Conservation (phyloP, 2,113 vertebrate species). For the Strix aluco region DNA sequence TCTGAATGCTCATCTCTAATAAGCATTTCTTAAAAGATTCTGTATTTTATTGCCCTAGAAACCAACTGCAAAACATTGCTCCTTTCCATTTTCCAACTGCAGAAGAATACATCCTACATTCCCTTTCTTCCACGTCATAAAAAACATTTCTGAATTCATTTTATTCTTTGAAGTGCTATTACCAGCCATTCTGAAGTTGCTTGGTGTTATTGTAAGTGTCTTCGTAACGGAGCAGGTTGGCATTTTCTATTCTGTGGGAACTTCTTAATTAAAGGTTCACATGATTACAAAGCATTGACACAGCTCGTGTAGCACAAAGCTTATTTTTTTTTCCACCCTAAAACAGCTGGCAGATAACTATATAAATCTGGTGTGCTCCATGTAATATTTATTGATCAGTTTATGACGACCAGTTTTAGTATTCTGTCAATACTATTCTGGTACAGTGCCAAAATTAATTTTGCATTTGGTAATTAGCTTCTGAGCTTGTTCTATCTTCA, state of each 20-base stretch:
- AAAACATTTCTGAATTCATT: background rate
- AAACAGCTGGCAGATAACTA: background rate
- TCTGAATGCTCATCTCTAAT: background rate
- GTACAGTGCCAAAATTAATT: background rate
- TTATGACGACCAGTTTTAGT: background rate
- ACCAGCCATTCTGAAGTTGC: background rate
- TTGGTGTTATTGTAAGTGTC: background rate
- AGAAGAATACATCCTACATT: background rate
- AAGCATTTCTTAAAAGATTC: background rate
- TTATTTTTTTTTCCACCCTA: background rate
- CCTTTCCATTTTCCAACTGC: background rate
- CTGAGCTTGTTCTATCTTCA: background rate
- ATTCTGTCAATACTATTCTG: background rate
- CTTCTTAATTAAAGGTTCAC: constrained; percentile 30
- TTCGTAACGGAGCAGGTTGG: background rate
- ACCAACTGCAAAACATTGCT: background rate
- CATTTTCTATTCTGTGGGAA: background rate
- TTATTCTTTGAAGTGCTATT: background rate
- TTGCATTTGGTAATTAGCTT: background rate
- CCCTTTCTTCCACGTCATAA: fast-evolving
- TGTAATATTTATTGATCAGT: background rate
- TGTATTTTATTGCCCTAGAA: background rate
- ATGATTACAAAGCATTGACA: background rate
- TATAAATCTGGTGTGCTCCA: background rate
- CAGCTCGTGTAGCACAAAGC: background rate